Conservation (phyloP, 2,888 invertebrate genomes). For the Parasteatoda lunata region DNA sequence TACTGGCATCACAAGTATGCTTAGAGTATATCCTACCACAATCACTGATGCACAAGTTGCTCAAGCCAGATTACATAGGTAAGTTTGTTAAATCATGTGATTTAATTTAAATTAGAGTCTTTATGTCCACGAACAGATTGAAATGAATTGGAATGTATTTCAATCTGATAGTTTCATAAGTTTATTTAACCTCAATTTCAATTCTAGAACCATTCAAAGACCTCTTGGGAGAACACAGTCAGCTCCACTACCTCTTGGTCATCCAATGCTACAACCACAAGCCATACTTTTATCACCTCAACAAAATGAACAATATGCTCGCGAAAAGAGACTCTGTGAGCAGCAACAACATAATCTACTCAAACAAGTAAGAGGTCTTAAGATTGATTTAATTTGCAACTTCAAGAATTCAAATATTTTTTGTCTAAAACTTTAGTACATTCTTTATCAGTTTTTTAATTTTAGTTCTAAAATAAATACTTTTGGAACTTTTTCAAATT, state of each 20-base stretch:
- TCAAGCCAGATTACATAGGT: constrained; percentile 79
- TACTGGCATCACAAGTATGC: constrained; percentile 66
- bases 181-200: not conserved
- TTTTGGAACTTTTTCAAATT: too few species aligned
- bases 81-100: not conserved
- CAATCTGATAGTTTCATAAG: too few species aligned
- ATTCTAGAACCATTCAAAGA: constrained; percentile 78
- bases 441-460: too few species aligned
- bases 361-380: constrained; percentile 71
- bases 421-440: too few species aligned
- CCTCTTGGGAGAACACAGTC: constrained; percentile 95
- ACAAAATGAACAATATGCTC: constrained; percentile 77
- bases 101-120: too few species aligned
- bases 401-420: too few species aligned
- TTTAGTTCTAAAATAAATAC: too few species aligned
- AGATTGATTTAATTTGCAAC: too few species aligned
- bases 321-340: constrained; percentile 74
- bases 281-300: constrained; percentile 74
- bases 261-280: constrained; percentile 82
- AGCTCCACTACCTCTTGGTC: constrained; percentile 91
- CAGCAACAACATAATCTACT: constrained; percentile 75
- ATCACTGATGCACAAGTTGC: constrained; percentile 81
- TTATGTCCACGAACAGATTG: too few species aligned
- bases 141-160: too few species aligned
- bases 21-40: constrained; percentile 72